phyloP scores from a whole-genome alignment of 2,888 invertebrate species.

The Anthrax anthrax region DNA sequence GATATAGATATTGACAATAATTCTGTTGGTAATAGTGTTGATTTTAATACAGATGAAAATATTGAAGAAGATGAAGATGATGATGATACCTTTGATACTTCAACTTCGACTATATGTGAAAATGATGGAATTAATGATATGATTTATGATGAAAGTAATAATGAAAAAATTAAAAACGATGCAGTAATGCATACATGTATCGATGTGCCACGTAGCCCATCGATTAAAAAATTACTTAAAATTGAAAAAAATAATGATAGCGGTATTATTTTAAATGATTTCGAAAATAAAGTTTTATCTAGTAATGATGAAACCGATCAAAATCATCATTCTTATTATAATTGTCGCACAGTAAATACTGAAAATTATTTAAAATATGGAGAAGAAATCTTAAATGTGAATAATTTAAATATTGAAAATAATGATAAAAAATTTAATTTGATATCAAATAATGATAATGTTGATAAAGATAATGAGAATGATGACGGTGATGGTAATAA shows the following conservation, averaged over 20 bases:
- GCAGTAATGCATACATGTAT: neutral
- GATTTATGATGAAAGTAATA: neutral
- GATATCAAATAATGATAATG: neutral
- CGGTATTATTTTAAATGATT: neutral
- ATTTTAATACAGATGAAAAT: neutral
- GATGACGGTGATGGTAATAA: neutral
- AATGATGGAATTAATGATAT: neutral
- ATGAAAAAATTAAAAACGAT: neutral
- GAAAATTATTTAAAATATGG: neutral
- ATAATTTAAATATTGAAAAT: slow-evolving; percentile 22
- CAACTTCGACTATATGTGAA: neutral
- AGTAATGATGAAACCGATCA: neutral
- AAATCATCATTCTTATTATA: no score
- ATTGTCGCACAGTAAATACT: neutral
- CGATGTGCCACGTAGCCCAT: neutral
- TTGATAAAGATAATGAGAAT: neutral
- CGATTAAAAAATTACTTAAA: neutral
- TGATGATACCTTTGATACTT: neutral
- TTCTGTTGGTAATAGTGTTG: neutral
- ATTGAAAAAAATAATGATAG: neutral
- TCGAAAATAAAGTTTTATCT: neutral
- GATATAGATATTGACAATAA: neutral
- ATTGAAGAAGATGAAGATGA: neutral
- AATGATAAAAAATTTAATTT: slow-evolving; percentile 19
- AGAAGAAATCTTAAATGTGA: neutral